Conservation (phyloP, 2,888 invertebrate genomes). For the Ectemnius lituratus region DNA sequence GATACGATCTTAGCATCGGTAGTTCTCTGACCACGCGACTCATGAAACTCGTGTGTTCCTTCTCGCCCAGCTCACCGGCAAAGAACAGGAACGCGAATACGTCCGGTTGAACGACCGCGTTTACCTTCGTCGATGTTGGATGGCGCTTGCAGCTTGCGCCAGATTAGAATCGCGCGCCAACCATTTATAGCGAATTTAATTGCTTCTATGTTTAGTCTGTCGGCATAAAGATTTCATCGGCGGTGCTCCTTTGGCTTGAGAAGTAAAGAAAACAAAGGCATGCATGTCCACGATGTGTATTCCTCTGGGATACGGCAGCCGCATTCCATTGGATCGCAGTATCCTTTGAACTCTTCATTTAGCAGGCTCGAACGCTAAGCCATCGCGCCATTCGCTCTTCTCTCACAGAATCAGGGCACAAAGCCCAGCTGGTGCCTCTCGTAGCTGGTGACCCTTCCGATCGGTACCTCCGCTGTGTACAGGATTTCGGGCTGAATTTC, state of each 20-base stretch:
- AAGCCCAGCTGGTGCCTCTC: slow-evolving; percentile 18
- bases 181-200: slow-evolving; percentile 1
- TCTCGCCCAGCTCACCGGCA: not conserved
- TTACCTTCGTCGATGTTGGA: no score
- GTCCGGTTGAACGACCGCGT: no score
- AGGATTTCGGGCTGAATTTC: not conserved
- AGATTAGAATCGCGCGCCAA: not conserved
- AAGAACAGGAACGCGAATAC: not conserved
- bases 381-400: not conserved
- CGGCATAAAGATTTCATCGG: slow-evolving; percentile 2
- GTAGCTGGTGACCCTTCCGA: slow-evolving; percentile 3
- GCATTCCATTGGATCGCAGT: slow-evolving; percentile 18
- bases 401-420: slow-evolving; percentile 13
- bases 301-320: not conserved
- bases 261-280: slow-evolving; percentile 8
- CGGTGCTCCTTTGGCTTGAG: slow-evolving; percentile 7
- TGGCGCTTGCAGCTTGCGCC: not conserved
- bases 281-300: not conserved
- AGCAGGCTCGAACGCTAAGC: slow-evolving; percentile 17
- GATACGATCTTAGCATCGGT: not conserved
- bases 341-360: slow-evolving; percentile 26
- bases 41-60: not conserved
- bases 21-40: slow-evolving; percentile 1
- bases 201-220: slow-evolving; percentile 7
- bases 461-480: not conserved